These are phyloP conservation scores for Leptura quadrifasciata DNA, from an alignment of 2,888 invertebrate species.

Conservation along the genomic window DNA sequence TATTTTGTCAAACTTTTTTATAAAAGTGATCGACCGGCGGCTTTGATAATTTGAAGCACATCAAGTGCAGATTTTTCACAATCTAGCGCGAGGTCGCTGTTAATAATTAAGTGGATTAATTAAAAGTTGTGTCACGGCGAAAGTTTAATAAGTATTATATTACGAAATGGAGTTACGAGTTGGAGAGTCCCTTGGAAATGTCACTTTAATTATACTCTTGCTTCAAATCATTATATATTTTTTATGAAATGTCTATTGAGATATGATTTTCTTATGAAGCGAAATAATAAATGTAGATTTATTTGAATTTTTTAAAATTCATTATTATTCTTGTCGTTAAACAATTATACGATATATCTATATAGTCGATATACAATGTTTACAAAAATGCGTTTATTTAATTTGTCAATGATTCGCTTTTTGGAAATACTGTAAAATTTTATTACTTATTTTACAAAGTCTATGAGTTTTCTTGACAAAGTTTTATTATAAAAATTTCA, in stretches of 20 bases:
- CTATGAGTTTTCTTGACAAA: no score
- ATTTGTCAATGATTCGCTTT: no score
- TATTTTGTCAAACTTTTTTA: background rate
- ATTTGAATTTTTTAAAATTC: no score
- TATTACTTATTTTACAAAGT: no score
- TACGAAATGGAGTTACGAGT: constrained; percentile 11
- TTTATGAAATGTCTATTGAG: background rate
- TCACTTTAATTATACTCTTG: constrained; percentile 11
- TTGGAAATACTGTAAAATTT: no score
- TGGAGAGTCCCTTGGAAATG: background rate
- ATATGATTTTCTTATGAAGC: background rate
- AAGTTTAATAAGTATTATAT: constrained; percentile 15
- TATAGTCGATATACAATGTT: no score
- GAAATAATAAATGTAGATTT: no score
- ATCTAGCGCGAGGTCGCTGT: background rate
- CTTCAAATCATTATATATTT: background rate
- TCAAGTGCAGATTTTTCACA: constrained; percentile 19
- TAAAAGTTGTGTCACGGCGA: constrained; percentile 16
- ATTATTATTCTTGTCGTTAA: no score
- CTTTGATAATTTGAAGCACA: constrained; percentile 11
- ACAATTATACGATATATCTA: no score
- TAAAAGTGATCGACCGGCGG: background rate
- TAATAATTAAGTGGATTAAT: constrained; percentile 22
- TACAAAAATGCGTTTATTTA: no score
- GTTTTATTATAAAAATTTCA: no score